Base-by-base conservation (phyloP, 2,797 vertebrate genomes). In the Neosalanx taihuensis region DNA sequence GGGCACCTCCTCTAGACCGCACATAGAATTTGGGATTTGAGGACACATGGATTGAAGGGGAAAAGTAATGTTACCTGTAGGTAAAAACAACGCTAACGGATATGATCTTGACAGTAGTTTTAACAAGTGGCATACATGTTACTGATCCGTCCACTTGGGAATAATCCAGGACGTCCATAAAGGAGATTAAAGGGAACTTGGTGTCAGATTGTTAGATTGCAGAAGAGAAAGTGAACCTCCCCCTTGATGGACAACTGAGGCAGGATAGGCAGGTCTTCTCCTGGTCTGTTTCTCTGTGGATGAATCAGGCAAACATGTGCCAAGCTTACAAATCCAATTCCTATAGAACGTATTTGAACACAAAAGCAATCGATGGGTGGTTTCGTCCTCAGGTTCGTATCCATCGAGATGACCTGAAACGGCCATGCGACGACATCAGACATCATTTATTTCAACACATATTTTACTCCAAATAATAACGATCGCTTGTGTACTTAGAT, bases 221-320 rank as follows among this genome's bases (percentile, higher is more conserved):
- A 58, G 29, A 72, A 68, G 66, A 78, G 70, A 79, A 81, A 81
- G 77, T 33, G 66, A 35, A 53, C 61, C 72, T 67, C 74, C 30
- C 51, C 78, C 73, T 85, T 67, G 82, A 84, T 84, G 85, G 87
- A 89, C 86, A 83, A 71, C 81, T 75, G 81, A 83, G 83, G 81
- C 83, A 83, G 72, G 80, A 85, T 77, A 76, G 71, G 70, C 78
- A 78, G 33, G 81, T 83, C 82, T 87, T 86, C 74, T 81, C 88
- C 89, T 90, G 90, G 89, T 87, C 86, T 89, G 87, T 92, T 91
- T 91, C 90, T 89, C 76, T 88, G 89, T 91, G 89, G 88, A 90
- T 90, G 89, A 90, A 92, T 92, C 90, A 89, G 87, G 77, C 74
- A 82, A 84, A 87, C 76, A 82, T 82, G 81, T 79, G 76, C 80